A percentile compares a stretch with the other conserved stretches of the same genome.
Evolutionary conservation across 2,797 vertebrate species (phyloP).

Genomic region (Eulemur rubriventer): DNA sequence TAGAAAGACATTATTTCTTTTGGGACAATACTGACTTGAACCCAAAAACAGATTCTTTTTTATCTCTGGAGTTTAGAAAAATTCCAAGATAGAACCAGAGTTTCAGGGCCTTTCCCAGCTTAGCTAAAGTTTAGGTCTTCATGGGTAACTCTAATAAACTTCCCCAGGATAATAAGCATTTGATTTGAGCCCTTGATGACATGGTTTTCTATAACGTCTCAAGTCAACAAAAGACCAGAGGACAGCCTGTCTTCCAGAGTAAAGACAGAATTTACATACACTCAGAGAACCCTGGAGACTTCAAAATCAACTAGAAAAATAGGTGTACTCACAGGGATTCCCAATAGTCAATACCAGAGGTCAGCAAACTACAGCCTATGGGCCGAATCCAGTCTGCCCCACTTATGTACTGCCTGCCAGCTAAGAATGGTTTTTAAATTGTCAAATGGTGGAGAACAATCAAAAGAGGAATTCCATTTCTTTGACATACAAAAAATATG

Average conservation of each 20-base stretch:
- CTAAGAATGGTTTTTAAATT: neutral
- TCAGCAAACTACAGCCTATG: neutral
- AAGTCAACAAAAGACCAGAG: neutral
- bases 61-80: neutral
- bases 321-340: neutral
- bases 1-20: conserved; percentile 9
- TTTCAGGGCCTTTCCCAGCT: neutral
- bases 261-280: neutral
- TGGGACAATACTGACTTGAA: neutral
- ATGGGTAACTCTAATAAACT: neutral
- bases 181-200: neutral
- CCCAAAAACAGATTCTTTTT: neutral
- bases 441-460: neutral
- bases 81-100: neutral
- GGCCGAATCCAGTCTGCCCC: neutral
- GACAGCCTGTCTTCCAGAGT: neutral
- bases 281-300: neutral
- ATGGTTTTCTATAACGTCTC: neutral
- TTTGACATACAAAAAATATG: neutral
- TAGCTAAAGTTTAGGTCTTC: neutral
- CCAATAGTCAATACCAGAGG: neutral
- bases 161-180: neutral
- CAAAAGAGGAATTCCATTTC: neutral
- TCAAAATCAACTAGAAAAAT: conserved; percentile 15
- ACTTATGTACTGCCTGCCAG: neutral